Evolutionary conservation across 2,888 invertebrate species (phyloP).

Genomic region (Sarcophaga rosellei): DNA sequence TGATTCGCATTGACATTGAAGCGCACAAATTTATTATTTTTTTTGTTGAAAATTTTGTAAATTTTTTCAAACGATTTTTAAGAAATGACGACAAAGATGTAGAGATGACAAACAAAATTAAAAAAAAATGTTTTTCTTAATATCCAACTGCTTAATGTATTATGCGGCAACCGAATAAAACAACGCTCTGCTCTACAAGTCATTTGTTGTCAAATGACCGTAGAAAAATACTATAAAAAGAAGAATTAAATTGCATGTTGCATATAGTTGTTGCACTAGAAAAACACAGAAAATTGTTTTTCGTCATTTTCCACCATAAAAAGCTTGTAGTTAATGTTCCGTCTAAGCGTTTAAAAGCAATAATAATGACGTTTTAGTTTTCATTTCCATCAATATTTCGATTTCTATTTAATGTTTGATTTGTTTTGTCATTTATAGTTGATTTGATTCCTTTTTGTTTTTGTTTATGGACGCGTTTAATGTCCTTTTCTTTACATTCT

Average conservation of each 20-base stretch:
- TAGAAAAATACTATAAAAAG: slow-evolving; percentile 29
- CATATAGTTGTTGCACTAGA: background rate
- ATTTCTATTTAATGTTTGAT: slow-evolving; percentile 53
- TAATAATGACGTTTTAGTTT: slow-evolving; percentile 29
- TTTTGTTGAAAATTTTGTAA: background rate
- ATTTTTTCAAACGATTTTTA: slow-evolving; percentile 17
- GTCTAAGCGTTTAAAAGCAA: background rate
- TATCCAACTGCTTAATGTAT: too few species aligned
- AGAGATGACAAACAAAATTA: background rate
- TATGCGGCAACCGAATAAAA: too few species aligned
- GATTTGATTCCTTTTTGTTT: background rate
- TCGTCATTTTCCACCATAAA: slow-evolving; percentile 38
- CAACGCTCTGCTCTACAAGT: slow-evolving; percentile 47
- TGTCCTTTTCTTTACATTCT: slow-evolving; percentile 4
- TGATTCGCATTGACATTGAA: slow-evolving; percentile 42
- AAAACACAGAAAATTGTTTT: background rate
- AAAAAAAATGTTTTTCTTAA: background rate
- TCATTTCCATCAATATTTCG: slow-evolving; percentile 15
- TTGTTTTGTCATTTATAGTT: slow-evolving; percentile 46
- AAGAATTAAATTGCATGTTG: background rate
- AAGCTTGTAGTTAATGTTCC: slow-evolving; percentile 36
- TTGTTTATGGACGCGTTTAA: background rate
- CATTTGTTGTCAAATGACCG: slow-evolving; percentile 62
- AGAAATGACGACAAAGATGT: background rate
- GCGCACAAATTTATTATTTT: slow-evolving; percentile 1